phyloP scores from a whole-genome alignment of 2,888 invertebrate species.

The Ormyrus labotus region DNA sequence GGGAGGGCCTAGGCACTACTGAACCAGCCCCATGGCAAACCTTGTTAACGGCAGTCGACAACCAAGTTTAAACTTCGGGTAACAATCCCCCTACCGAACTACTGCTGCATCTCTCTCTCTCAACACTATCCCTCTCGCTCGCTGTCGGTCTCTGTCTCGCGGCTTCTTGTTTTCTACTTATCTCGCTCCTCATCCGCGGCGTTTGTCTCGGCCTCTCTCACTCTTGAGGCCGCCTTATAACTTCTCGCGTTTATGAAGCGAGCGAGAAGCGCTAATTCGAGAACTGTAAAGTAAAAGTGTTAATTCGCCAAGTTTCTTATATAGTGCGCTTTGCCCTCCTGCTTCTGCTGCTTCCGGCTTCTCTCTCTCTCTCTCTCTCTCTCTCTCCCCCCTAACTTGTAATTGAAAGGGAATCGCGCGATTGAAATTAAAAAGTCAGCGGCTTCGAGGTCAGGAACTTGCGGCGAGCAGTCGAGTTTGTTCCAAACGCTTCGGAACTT shows the following conservation, averaged over 20 bases:
- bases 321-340: neutral
- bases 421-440: slow-evolving; percentile 54
- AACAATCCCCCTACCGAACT: slow-evolving; percentile 72
- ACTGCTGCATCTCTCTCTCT: slow-evolving; percentile 49
- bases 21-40: slow-evolving; percentile 74
- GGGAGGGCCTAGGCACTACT: slow-evolving; percentile 74
- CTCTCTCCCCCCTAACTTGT: slow-evolving; percentile 48
- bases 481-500: slow-evolving; percentile 28
- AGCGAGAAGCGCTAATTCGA: slow-evolving; percentile 40
- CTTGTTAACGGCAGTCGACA: slow-evolving; percentile 75
- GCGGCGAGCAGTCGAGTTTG: slow-evolving; percentile 25
- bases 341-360: slow-evolving; percentile 52
- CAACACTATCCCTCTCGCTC: slow-evolving; percentile 53
- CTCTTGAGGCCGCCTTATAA: slow-evolving; percentile 25
- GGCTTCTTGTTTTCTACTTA: slow-evolving; percentile 54
- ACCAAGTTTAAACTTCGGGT: slow-evolving; percentile 76
- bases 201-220: slow-evolving; percentile 44
- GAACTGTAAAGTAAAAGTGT: slow-evolving; percentile 40
- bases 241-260: slow-evolving; percentile 22
- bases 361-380: slow-evolving; percentile 52
- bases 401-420: slow-evolving; percentile 51
- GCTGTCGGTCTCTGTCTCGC: slow-evolving; percentile 53
- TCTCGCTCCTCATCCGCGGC: slow-evolving; percentile 51
- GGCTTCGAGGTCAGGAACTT: slow-evolving; percentile 51
- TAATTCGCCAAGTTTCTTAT: slow-evolving; percentile 44